Evolutionary conservation across 2,113 vertebrate genomes (phyloP), one percentile per base, ranked within the genome.

Genomic region (Scatophagus argus): DNA sequence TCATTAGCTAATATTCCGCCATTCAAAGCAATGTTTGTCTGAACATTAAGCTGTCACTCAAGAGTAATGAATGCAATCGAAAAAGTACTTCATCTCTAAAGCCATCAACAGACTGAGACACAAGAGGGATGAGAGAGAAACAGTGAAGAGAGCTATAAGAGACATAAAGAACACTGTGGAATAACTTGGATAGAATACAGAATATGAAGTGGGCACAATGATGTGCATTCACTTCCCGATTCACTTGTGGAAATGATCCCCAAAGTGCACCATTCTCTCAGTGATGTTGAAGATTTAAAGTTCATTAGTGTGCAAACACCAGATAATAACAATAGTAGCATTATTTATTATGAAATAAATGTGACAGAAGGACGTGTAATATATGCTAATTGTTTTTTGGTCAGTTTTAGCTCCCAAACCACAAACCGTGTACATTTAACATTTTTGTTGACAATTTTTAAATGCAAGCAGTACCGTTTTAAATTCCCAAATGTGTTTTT

Each of bases 101-200:
- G 67, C 84, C 63, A 87, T 85, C 75, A 71, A 46, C 49, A 27
- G 65, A 83, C 59, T 78, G 59, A 73, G 75, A 78, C 55, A 77
- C 47, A 62, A 62, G 82, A 87, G 77, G 81, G 83, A 62, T 59
- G 82, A 87, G 77, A 82, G 83, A 67, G 73, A 81, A 85, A 79
- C 14, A 58, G 79, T 69, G 73, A 72, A 46, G 75, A 85, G 88
- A 59, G 77, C 75, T 73, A 64, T 86, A 72, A 87, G 63, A 87
- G 85, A 71, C 74, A 77, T 82, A 77, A 76, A 70, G 73, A 86
- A 66, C 46, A 34, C 56, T 58, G 71, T 74, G 78, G 87, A 89
- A 79, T 82, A 83, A 85, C 78, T 85, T 89, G 87, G 83, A 91
- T 65, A 74, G 71, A 69, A 74, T 84, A 90, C 55, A 74, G 79